These are phyloP conservation scores for Semotilus atromaculatus DNA, from an alignment of 2,797 vertebrate species.

Conservation along the genomic window DNA sequence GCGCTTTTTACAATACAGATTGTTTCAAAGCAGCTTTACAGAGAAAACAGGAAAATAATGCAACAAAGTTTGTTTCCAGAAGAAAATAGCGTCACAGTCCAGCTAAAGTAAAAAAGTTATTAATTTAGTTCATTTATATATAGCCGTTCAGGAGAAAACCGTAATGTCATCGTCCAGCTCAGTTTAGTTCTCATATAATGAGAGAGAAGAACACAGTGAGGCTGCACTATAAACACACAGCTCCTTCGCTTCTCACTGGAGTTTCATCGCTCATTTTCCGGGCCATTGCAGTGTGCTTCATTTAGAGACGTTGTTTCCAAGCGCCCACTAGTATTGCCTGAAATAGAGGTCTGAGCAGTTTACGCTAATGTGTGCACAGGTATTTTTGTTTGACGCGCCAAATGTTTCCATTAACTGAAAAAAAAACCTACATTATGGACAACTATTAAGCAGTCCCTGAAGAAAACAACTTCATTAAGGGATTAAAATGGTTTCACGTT, in stretches of 20 bases:
- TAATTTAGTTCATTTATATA: no score
- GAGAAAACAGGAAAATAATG: no score
- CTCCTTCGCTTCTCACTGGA: slow-evolving; percentile 59
- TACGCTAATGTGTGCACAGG: neutral
- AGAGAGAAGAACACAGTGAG: neutral
- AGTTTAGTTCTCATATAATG: no score
- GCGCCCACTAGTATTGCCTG: slow-evolving; percentile 74
- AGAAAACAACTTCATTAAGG: neutral
- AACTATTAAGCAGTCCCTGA: neutral
- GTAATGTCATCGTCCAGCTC: no score
- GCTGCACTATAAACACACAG: slow-evolving; percentile 55
- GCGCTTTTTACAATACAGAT: no score
- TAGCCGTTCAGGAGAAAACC: no score
- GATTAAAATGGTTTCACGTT: neutral
- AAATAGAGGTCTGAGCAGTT: slow-evolving; percentile 63
- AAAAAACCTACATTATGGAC: neutral
- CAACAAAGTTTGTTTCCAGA: no score
- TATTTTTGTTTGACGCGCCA: neutral
- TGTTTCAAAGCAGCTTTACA: no score
- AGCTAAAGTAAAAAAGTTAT: no score
- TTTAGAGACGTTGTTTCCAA: slow-evolving; percentile 70
- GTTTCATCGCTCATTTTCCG: slow-evolving; percentile 76
- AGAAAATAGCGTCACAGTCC: no score
- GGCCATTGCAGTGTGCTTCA: slow-evolving; percentile 74
- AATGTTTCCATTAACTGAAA: neutral